A percentile compares a stretch with the other conserved stretches of the same genome.
Evolutionary conservation across 2,113 vertebrate genomes (phyloP).

Genomic region (Lophochroa leadbeateri): DNA sequence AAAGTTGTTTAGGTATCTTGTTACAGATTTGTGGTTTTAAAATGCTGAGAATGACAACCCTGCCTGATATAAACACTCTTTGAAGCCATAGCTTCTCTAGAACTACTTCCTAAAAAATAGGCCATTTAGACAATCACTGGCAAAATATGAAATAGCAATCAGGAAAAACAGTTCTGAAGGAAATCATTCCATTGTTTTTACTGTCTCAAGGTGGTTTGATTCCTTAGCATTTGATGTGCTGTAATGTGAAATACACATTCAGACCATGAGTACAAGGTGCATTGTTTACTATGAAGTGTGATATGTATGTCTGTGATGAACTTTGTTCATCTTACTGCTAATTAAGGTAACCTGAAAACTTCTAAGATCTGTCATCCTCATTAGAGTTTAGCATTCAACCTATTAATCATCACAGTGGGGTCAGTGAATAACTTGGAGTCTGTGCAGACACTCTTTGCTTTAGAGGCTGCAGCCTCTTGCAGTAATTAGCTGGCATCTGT

Average conservation of each 20-base stretch:
- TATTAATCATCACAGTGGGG: slow-evolving; percentile 75
- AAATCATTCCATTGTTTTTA: slow-evolving; percentile 45
- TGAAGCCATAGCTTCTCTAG: slow-evolving; percentile 54
- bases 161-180: slow-evolving; percentile 58
- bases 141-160: slow-evolving; percentile 67
- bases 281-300: slow-evolving; percentile 37
- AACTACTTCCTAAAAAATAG: slow-evolving; percentile 56
- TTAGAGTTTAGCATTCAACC: slow-evolving; percentile 65
- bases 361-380: slow-evolving; percentile 72
- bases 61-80: slow-evolving; percentile 58
- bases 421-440: slow-evolving; percentile 63
- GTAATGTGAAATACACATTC: neutral
- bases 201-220: slow-evolving; percentile 33
- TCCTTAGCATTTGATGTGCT: slow-evolving; percentile 46
- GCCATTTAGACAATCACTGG: slow-evolving; percentile 68
- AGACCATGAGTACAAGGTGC: slow-evolving; percentile 21
- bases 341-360: slow-evolving; percentile 67
- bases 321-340: slow-evolving; percentile 60
- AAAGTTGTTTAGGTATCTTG: slow-evolving; percentile 25
- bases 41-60: neutral
- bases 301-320: neutral
- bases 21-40: neutral
- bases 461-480: slow-evolving; percentile 62
- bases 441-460: slow-evolving; percentile 59
- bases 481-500: slow-evolving; percentile 78